A percentile compares a stretch with the other conserved stretches of the same genome.
phyloP scores from a whole-genome alignment of 2,113 vertebrate genomes.

The Scopus umbretta region DNA sequence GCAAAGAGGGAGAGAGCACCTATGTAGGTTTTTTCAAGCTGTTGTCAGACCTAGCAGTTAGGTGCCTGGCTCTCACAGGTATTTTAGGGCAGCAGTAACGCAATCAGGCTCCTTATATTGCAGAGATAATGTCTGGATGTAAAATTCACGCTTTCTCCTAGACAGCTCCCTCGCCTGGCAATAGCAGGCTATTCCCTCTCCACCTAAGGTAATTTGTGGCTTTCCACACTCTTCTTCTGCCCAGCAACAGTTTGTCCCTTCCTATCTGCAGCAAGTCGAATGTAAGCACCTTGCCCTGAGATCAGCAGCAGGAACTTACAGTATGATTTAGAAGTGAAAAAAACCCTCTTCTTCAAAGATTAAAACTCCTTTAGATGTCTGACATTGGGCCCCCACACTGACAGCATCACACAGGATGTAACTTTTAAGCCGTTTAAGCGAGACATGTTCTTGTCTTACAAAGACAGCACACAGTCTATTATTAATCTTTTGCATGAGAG shows the following conservation, averaged over 20 bases:
- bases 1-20: not conserved
- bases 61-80: not conserved
- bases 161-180: conserved; percentile 19
- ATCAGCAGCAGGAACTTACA: conserved; percentile 10
- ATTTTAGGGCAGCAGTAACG: not conserved
- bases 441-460: conserved; percentile 30
- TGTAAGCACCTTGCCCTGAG: not conserved
- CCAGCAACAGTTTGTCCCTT: conserved; percentile 44
- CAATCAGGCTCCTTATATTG: not conserved
- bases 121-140: not conserved
- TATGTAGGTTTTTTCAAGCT: not conserved
- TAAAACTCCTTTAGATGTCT: conserved; percentile 34
- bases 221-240: not conserved
- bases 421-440: conserved; percentile 21
- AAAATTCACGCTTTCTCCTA: not conserved
- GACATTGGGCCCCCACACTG: not conserved
- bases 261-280: not conserved
- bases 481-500: conserved; percentile 64
- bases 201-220: not conserved
- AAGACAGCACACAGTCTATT: conserved; percentile 23
- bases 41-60: not conserved
- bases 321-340: conserved; percentile 30
- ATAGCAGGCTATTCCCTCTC: not conserved
- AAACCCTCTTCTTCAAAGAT: conserved; percentile 41
- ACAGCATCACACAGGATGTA: not conserved